Conservation (phyloP, 2,113 vertebrate species). For the Lampris megalopsis region DNA sequence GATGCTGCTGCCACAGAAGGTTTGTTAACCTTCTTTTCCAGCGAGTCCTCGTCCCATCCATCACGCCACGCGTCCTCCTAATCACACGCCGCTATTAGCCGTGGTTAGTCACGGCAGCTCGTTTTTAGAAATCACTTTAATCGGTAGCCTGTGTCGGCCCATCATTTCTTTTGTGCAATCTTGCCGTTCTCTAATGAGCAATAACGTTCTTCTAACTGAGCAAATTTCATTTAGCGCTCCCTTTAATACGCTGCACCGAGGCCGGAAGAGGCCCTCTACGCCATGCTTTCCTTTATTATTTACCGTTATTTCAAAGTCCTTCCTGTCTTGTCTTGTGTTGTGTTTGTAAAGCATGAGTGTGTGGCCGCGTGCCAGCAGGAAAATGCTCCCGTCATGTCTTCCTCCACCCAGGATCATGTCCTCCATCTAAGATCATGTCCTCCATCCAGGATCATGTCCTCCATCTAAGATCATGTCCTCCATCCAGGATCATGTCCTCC, state of each 20-base stretch:
- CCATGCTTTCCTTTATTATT: background rate
- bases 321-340: constrained; percentile 1
- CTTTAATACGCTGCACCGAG: background rate
- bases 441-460: too few relatives aligned
- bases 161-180: constrained; percentile 18
- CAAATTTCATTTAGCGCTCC: constrained; percentile 2
- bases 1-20: too few relatives aligned
- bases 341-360: constrained; percentile 2
- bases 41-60: constrained; percentile 27
- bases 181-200: constrained; percentile 20
- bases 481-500: too few relatives aligned
- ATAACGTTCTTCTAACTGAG: constrained; percentile 8
- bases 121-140: constrained; percentile 21
- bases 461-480: too few relatives aligned
- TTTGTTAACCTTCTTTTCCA: constrained; percentile 8
- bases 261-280: background rate
- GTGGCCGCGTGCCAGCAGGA: background rate
- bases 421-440: background rate
- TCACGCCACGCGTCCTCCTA: constrained; percentile 10
- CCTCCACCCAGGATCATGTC: background rate
- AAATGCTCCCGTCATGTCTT: background rate
- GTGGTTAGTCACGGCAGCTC: constrained; percentile 38
- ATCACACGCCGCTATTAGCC: constrained; percentile 42
- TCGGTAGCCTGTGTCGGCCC: background rate
- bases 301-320: background rate